These are phyloP conservation scores for Falcunculus frontatus DNA, from an alignment of 2,113 vertebrate genomes.

Conservation along the genomic window DNA sequence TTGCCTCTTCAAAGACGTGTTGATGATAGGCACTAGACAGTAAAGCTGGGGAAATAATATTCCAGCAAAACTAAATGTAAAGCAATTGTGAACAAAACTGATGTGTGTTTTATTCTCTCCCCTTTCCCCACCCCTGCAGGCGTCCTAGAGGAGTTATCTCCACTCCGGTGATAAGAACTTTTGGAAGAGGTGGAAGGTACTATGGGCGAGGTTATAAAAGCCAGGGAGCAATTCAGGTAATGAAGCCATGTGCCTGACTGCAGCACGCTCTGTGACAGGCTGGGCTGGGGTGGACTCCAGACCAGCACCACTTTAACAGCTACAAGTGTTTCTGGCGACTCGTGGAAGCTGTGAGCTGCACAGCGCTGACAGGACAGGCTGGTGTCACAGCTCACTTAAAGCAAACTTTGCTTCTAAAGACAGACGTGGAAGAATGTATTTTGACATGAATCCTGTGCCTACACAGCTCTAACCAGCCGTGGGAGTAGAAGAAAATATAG, in stretches of 20 bases:
- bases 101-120: background rate
- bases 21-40: background rate
- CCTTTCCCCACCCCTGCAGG: slow-evolving; percentile 54
- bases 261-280: background rate
- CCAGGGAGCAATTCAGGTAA: slow-evolving; percentile 85
- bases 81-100: background rate
- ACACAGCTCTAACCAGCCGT: background rate
- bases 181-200: slow-evolving; percentile 87
- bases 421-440: background rate
- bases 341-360: background rate
- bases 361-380: background rate
- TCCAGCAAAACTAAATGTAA: background rate
- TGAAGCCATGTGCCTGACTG: slow-evolving; percentile 25
- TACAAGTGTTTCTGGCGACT: background rate
- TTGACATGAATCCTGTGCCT: background rate
- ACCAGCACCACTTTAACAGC: background rate
- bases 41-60: background rate
- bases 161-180: slow-evolving; percentile 90
- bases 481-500: background rate
- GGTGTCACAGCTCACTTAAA: background rate
- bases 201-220: slow-evolving; percentile 85
- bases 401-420: background rate
- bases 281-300: background rate
- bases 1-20: background rate
- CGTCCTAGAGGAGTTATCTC: slow-evolving; percentile 91